These are phyloP conservation scores for Platygyra sinensis DNA, from an alignment of 64 coral and sea anemone species.

Conservation along the genomic window DNA sequence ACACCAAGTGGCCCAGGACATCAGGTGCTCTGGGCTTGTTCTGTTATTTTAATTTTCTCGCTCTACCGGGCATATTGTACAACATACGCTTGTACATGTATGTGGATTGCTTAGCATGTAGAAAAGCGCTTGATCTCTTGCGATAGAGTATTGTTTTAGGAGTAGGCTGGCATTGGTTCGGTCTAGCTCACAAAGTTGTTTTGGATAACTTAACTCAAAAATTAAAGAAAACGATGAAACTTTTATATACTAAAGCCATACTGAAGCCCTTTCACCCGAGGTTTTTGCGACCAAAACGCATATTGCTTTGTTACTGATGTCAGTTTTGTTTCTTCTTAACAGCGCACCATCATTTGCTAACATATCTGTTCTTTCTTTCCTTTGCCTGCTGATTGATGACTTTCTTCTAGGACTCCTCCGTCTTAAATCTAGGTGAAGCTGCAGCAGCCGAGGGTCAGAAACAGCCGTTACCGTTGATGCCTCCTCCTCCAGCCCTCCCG, in stretches of 20 bases:
- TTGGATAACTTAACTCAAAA: no score
- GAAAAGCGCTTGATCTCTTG: no score
- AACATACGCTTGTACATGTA: neutral
- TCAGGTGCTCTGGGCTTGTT: slow-evolving; percentile 43
- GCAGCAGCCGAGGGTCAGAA: neutral
- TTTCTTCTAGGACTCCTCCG: slow-evolving; percentile 72
- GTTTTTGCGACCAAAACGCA: no score
- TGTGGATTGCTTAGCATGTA: no score
- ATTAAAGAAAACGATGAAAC: no score
- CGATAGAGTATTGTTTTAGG: no score
- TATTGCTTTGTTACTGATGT: neutral
- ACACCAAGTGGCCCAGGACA: neutral
- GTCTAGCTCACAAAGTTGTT: no score
- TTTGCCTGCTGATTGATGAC: slow-evolving; percentile 68
- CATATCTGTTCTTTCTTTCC: slow-evolving; percentile 55
- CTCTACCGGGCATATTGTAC: neutral
- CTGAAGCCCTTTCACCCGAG: no score
- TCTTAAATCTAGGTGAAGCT: slow-evolving; percentile 55
- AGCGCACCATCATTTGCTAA: slow-evolving; percentile 14
- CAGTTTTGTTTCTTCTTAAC: neutral
- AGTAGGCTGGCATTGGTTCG: no score
- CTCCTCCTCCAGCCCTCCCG: slow-evolving; percentile 1
- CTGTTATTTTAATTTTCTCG: neutral
- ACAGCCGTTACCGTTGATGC: neutral
- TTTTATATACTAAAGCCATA: no score